phyloP scores from a whole-genome alignment of 1,140 invertebrate genomes.

The Cephus cinctus region DNA sequence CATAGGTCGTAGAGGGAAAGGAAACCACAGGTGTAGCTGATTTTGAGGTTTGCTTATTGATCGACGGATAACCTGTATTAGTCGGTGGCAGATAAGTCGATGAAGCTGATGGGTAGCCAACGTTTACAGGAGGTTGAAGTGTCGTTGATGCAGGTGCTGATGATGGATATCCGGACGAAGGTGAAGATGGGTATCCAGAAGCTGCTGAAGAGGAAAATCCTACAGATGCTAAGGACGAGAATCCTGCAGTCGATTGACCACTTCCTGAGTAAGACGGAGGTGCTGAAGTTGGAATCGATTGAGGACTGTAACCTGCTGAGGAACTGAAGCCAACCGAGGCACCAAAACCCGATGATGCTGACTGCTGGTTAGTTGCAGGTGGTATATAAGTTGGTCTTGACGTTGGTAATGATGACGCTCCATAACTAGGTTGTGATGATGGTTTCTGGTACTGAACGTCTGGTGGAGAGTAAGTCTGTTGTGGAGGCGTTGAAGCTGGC shows the following conservation, averaged over 20 bases:
- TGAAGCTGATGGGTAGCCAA: conserved; percentile 25
- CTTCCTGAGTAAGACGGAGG: too few species aligned
- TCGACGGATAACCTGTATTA: conserved; percentile 27
- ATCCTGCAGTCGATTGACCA: too few species aligned
- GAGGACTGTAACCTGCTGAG: conserved; percentile 20
- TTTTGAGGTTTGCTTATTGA: too few species aligned
- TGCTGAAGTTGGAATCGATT: too few species aligned
- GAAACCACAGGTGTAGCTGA: conserved; percentile 15
- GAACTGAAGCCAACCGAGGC: conserved; percentile 16
- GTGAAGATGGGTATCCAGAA: conserved; percentile 20
- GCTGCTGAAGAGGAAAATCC: conserved; percentile 19
- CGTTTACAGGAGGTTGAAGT: conserved; percentile 29
- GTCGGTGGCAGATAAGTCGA: conserved; percentile 42
- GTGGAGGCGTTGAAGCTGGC: conserved; percentile 39
- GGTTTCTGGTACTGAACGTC: conserved; percentile 36
- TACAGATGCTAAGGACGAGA: too few species aligned
- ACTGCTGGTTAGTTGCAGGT: conserved; percentile 16
- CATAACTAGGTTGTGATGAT: conserved; percentile 31
- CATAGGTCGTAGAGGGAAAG: conserved; percentile 13
- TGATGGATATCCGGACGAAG: conserved; percentile 22
- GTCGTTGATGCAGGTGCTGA: conserved; percentile 25
- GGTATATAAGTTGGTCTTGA: conserved; percentile 51
- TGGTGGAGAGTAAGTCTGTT: conserved; percentile 31
- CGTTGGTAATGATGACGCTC: conserved; percentile 43
- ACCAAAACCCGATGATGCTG: background rate